Percentiles rank a stretch among this genome's conserved stretches.
phyloP scores from a whole-genome alignment of 2,797 vertebrate species.

The Neomorphus geoffroyi region DNA sequence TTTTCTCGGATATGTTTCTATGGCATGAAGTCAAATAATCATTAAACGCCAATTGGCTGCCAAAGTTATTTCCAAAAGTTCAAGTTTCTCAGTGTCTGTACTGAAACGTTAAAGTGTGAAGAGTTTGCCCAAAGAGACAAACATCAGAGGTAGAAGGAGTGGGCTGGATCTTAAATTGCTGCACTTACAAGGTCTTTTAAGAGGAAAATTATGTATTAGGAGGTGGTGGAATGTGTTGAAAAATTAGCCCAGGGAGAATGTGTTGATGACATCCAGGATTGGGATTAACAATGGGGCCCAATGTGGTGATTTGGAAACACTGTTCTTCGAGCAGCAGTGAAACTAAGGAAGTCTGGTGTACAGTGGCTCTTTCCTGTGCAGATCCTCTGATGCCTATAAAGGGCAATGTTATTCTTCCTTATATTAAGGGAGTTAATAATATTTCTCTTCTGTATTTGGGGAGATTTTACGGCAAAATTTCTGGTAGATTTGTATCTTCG shows the following conservation, averaged over 20 bases:
- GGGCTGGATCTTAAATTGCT: neutral
- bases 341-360: neutral
- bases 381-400: neutral
- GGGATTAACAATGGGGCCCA: neutral
- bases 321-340: neutral
- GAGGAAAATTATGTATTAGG: neutral
- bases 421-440: neutral
- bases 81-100: slow-evolving; percentile 12
- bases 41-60: neutral
- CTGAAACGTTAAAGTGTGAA: neutral
- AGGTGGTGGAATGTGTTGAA: slow-evolving; percentile 5
- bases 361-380: neutral
- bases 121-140: neutral
- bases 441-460: neutral
- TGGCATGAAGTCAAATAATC: neutral
- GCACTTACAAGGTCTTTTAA: neutral
- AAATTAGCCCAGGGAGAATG: neutral
- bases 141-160: neutral
- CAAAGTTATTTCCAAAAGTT: slow-evolving; percentile 2
- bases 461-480: neutral
- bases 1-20: neutral
- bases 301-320: neutral
- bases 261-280: neutral
- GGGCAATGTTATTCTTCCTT: neutral
- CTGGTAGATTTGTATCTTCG: neutral